Base-by-base conservation (phyloP, 2,888 invertebrate species). In the Lymantria monacha region DNA sequence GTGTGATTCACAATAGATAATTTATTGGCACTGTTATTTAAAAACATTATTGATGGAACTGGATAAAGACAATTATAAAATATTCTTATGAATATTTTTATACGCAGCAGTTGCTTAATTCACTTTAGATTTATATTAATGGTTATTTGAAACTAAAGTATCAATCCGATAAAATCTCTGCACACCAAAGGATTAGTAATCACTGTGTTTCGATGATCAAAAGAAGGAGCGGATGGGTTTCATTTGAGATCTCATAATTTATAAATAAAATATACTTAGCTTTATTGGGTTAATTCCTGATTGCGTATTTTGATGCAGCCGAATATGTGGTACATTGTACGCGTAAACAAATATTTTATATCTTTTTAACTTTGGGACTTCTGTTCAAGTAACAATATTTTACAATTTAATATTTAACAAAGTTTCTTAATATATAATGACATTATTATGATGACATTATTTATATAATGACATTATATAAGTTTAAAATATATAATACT, bases 281-380 rank as follows among this genome's bases (percentile, higher is more conserved):
- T 62, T 66, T 67, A 59, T 76, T 70, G 57, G 69, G 72, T 79
- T 82, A 74, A 78, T 79, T 83, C 85, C 83, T 75, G 74, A 70
- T 77, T 70, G 67, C 53, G 45, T 50, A 64, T 57, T 57, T 57
- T 31, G 53, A 51, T 62, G 55, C 46, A 53, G 30, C 31, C 31
- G 31, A 54, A 59, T 63, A 53, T 60, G 59, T 40, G 12, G 14
- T 48, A 14, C 15, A 38, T 31, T 9, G 49, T 36, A 33, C 44
- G 22, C 33, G 33, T 36, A 47, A 55, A 65, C 7, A 33, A 10
- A 33, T 33, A 10, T 7, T 9, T 10, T 10, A 50, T 48, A 55
- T 47, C 59, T 54, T 47, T 33, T 40, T 33, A 13, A n/a, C n/a
- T n/a, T n/a, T n/a, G n/a, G n/a, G n/a, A n/a, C n/a, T n/a, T n/a